A percentile compares a stretch with the other conserved stretches of the same genome.
These are phyloP conservation scores for Hylaeus volcanicus DNA, from an alignment of 1,140 invertebrate genomes.

Conservation along the genomic window DNA sequence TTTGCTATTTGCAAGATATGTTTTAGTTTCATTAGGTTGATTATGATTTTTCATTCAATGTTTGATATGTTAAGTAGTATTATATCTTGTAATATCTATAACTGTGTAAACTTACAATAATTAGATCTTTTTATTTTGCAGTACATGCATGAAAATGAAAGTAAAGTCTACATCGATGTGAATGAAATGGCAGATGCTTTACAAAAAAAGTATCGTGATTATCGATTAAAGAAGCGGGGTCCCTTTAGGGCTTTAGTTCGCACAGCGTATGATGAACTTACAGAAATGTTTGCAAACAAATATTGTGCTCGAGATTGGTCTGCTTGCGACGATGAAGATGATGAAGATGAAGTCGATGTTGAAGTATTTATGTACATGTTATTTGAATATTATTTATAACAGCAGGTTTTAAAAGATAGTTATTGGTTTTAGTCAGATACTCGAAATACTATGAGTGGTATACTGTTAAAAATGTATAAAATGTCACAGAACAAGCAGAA, in stretches of 20 bases:
- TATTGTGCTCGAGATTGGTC: slow-evolving; percentile 50
- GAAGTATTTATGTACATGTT: slow-evolving; percentile 74
- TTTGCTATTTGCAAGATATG: too few species aligned
- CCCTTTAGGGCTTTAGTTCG: slow-evolving; percentile 85
- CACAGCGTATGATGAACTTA: slow-evolving; percentile 81
- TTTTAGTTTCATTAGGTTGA: background rate
- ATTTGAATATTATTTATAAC: slow-evolving; percentile 10
- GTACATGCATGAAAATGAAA: slow-evolving; percentile 87
- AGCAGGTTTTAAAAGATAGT: slow-evolving; percentile 16
- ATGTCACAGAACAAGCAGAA: slow-evolving; percentile 70
- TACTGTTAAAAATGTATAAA: slow-evolving; percentile 73
- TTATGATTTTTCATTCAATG: background rate
- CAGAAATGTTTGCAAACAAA: slow-evolving; percentile 75
- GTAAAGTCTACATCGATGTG: slow-evolving; percentile 87
- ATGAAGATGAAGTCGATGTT: slow-evolving; percentile 82
- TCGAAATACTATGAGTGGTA: slow-evolving; percentile 59
- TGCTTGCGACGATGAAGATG: slow-evolving; percentile 79
- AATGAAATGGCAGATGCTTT: slow-evolving; percentile 87
- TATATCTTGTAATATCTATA: background rate
- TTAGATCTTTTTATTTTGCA: slow-evolving; percentile 68
- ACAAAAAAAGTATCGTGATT: slow-evolving; percentile 86
- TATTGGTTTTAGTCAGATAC: slow-evolving; percentile 67
- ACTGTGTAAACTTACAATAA: background rate
- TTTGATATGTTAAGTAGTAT: background rate
- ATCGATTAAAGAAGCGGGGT: slow-evolving; percentile 84